Evolutionary conservation across 2,888 invertebrate genomes (phyloP).

Genomic region (Aleiodes alternator): DNA sequence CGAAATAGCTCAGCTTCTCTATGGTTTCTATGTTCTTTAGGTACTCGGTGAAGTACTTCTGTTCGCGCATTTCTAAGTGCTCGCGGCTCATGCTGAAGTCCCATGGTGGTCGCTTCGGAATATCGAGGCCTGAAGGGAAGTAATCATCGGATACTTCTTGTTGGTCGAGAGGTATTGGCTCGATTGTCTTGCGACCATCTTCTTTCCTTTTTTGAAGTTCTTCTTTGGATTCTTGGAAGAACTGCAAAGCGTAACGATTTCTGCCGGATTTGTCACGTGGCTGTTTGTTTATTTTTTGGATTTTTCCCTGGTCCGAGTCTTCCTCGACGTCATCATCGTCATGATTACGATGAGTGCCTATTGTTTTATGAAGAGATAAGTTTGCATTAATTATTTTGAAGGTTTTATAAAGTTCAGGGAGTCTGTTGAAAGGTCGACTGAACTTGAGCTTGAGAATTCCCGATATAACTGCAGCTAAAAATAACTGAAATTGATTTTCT

Average conservation of each 20-base stretch:
- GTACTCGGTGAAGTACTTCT: conserved; percentile 90
- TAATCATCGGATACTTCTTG: conserved; percentile 84
- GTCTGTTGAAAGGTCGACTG: too few species aligned
- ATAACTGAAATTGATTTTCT: too few species aligned
- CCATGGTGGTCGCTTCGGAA: conserved; percentile 93
- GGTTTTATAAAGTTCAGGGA: too few species aligned
- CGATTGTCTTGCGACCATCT: conserved; percentile 79
- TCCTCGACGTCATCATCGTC: conserved; percentile 69
- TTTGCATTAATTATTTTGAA: too few species aligned
- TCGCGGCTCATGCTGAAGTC: conserved; percentile 84
- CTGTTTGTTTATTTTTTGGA: conserved; percentile 82
- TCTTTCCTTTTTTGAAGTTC: conserved; percentile 84
- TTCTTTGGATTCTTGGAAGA: conserved; percentile 86
- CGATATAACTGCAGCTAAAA: too few species aligned
- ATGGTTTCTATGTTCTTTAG: conserved; percentile 81
- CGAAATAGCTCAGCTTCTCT: conserved; percentile 88
- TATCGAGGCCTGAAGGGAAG: conserved; percentile 83
- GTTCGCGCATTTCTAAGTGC: conserved; percentile 86
- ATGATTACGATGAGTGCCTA: conserved; percentile 40
- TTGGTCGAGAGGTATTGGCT: conserved; percentile 78
- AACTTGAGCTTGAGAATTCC: too few species aligned
- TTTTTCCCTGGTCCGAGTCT: conserved; percentile 57
- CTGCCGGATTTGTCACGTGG: conserved; percentile 77
- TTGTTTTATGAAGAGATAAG: too few species aligned
- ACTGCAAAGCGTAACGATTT: conserved; percentile 88